Percentiles rank a stretch among this genome's conserved stretches.
These are phyloP conservation scores for Leptocoma aspasia DNA, from an alignment of 2,113 vertebrate species.

Conservation along the genomic window DNA sequence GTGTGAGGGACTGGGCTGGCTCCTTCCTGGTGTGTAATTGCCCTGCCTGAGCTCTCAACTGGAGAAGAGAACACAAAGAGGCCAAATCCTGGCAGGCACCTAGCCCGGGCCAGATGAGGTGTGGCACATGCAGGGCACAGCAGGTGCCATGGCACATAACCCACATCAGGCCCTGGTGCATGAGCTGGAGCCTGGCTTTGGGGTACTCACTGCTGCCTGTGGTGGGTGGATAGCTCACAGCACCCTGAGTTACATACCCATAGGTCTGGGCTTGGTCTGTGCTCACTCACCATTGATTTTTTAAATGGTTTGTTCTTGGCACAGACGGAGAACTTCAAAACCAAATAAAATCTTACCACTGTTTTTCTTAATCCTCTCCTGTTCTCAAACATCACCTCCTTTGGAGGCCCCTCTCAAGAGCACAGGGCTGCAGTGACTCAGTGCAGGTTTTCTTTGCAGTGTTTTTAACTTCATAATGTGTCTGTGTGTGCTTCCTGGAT, in stretches of 20 bases:
- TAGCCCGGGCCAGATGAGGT: background rate
- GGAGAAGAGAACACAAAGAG: background rate
- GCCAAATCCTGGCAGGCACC: background rate
- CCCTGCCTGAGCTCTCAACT: background rate
- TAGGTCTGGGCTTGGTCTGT: rapidly evolving
- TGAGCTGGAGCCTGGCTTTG: background rate
- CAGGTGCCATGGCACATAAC: background rate
- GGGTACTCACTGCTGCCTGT: rapidly evolving
- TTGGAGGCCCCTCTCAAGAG: background rate
- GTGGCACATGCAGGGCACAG: background rate
- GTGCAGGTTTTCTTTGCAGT: background rate
- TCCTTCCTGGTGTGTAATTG: background rate
- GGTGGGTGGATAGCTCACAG: rapidly evolving
- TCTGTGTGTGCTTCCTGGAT: rapidly evolving
- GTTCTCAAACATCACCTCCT: background rate
- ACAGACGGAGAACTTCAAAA: background rate
- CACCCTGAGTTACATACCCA: rapidly evolving
- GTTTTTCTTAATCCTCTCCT: background rate
- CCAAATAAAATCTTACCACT: background rate
- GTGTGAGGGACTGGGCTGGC: background rate
- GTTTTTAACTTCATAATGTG: rapidly evolving
- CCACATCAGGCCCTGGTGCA: rapidly evolving
- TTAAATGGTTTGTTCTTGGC: background rate
- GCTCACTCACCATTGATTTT: background rate
- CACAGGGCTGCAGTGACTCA: rapidly evolving